Percentiles rank a stretch among this genome's conserved stretches.
Evolutionary conservation across 2,113 vertebrate species (phyloP).

Genomic region (Lophotis ruficrista): DNA sequence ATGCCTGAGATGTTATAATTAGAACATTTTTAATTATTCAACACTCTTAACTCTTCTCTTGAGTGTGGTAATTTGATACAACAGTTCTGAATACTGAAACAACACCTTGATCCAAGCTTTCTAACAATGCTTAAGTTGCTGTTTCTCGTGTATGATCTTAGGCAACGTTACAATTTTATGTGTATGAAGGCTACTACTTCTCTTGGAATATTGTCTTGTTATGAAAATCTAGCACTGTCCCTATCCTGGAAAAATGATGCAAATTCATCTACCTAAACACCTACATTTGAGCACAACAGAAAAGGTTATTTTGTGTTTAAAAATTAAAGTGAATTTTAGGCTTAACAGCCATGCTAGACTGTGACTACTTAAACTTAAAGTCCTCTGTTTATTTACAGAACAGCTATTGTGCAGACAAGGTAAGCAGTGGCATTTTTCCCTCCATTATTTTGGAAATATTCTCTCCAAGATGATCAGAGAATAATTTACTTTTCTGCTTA

Average conservation of each 20-base stretch:
- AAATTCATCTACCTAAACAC: background rate
- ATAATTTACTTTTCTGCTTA: background rate
- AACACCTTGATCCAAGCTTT: background rate
- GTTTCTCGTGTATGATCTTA: background rate
- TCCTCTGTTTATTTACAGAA: background rate
- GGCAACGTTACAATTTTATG: background rate
- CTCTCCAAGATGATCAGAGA: background rate
- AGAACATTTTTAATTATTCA: conserved; percentile 60
- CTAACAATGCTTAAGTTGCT: background rate
- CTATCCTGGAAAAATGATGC: background rate
- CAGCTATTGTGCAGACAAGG: background rate
- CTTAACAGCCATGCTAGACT: background rate
- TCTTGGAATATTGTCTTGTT: background rate
- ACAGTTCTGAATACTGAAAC: background rate
- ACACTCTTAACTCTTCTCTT: conserved; percentile 1
- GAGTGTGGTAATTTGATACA: background rate
- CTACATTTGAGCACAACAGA: background rate
- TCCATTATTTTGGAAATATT: background rate
- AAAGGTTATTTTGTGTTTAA: background rate
- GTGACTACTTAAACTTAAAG: background rate
- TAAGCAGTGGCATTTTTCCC: background rate
- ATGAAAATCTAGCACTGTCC: background rate
- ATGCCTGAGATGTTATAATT: conserved; percentile 13
- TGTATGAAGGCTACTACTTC: background rate
- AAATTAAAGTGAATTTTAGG: background rate